Conservation (phyloP, 1,140 invertebrate species). For the Drosophila ananassae region DNA sequence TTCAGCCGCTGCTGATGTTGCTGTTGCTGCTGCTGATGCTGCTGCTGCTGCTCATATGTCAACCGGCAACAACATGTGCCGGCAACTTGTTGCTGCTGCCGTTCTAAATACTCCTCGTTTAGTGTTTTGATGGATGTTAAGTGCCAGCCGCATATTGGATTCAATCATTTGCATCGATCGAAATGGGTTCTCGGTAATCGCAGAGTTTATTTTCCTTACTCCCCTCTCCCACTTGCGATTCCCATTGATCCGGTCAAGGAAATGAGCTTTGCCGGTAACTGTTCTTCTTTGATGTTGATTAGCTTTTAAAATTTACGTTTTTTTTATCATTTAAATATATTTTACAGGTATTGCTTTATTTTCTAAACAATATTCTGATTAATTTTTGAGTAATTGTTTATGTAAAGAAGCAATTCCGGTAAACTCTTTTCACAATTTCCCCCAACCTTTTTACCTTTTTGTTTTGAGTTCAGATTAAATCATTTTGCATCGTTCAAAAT, state of each 20-base stretch:
- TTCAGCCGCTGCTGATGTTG: slow-evolving; percentile 38
- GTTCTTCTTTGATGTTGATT: slow-evolving; percentile 56
- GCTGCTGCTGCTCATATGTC: slow-evolving; percentile 75
- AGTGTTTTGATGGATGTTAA: slow-evolving; percentile 83
- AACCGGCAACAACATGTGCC: slow-evolving; percentile 59
- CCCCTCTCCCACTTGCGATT: neutral
- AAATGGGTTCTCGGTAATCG: slow-evolving; percentile 35
- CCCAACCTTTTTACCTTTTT: neutral
- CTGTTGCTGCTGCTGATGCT: slow-evolving; percentile 15
- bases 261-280: slow-evolving; percentile 30
- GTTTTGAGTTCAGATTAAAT: neutral
- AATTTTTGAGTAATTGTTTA: no score
- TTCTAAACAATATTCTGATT: no score
- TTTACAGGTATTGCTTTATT: no score
- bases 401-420: no score
- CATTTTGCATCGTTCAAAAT: neutral
- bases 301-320: slow-evolving; percentile 22
- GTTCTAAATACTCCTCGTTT: slow-evolving; percentile 79
- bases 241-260: slow-evolving; percentile 33
- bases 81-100: slow-evolving; percentile 62
- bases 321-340: neutral
- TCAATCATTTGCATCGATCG: slow-evolving; percentile 49
- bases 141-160: slow-evolving; percentile 54
- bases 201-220: slow-evolving; percentile 5
- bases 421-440: no score